These are phyloP conservation scores for Meriones psammophilus DNA, from an alignment of 2,797 vertebrate species.

Conservation along the genomic window DNA sequence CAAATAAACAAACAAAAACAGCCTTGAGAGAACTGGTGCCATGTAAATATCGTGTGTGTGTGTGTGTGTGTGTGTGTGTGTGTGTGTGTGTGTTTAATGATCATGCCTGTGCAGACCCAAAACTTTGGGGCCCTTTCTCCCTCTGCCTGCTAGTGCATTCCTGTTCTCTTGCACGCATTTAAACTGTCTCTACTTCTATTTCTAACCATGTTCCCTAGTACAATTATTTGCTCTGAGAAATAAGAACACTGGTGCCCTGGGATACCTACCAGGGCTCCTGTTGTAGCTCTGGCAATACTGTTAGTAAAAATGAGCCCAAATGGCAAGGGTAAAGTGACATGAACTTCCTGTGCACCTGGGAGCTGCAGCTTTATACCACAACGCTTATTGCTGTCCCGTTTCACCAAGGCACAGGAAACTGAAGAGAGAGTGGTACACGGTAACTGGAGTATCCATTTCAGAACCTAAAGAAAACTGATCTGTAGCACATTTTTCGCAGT, in stretches of 20 bases:
- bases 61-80: too few species aligned
- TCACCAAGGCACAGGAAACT: neutral
- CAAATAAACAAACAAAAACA: too few species aligned
- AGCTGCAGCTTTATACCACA: neutral
- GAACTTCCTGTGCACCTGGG: neutral
- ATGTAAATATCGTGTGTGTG: neutral
- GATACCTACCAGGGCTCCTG: neutral
- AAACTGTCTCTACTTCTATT: neutral
- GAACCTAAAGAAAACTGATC: slow-evolving; percentile 44
- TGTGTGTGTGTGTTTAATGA: too few species aligned
- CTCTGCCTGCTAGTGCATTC: neutral
- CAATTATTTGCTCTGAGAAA: neutral
- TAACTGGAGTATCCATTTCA: slow-evolving; percentile 6
- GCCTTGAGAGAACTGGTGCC: neutral
- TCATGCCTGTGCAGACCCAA: neutral
- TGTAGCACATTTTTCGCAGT: neutral
- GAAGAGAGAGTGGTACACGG: neutral
- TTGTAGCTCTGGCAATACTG: neutral
- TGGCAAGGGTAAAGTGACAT: neutral
- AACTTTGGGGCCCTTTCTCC: neutral
- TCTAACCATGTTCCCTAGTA: neutral
- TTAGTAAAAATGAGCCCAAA: slow-evolving; percentile 3
- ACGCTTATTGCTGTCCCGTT: neutral
- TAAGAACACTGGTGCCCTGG: neutral
- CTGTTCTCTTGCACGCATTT: neutral